Evolutionary conservation across 1,140 invertebrate species (phyloP).

Genomic region (Notospermus geniculatus): DNA sequence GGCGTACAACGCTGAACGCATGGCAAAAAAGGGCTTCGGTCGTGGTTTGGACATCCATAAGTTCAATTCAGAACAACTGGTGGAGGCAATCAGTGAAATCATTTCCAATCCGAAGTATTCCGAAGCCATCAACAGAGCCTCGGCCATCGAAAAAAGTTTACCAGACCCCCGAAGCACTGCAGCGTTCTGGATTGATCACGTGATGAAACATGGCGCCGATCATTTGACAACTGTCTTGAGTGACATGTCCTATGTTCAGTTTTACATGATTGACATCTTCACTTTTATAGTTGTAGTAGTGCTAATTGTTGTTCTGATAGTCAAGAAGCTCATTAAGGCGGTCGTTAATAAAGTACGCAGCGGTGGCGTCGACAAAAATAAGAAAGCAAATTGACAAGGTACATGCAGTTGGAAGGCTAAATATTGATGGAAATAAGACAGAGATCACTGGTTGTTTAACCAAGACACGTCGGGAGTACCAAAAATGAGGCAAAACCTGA

Average conservation of each 20-base stretch:
- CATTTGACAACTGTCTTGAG: neutral
- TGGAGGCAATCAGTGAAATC: slow-evolving; percentile 10
- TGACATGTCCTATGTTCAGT: neutral
- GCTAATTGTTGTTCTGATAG: too few relatives aligned
- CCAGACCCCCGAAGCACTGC: slow-evolving; percentile 4
- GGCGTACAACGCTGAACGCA: slow-evolving; percentile 43
- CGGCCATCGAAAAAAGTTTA: slow-evolving; percentile 3
- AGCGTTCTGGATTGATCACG: slow-evolving; percentile 25
- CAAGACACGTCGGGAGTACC: too few relatives aligned
- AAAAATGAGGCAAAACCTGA: too few relatives aligned
- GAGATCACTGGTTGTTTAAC: too few relatives aligned
- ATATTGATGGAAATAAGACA: too few relatives aligned
- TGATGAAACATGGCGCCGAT: slow-evolving; percentile 12
- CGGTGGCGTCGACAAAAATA: too few relatives aligned
- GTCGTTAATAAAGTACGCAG: too few relatives aligned
- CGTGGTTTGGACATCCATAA: slow-evolving; percentile 12
- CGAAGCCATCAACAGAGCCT: slow-evolving; percentile 11
- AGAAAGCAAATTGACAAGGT: too few relatives aligned
- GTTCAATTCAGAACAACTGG: slow-evolving; percentile 14
- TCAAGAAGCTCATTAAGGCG: too few relatives aligned
- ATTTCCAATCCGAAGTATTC: slow-evolving; percentile 7
- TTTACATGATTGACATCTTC: neutral
- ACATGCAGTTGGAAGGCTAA: too few relatives aligned
- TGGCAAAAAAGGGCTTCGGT: slow-evolving; percentile 34
- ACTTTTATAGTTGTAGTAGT: neutral